phyloP scores from a whole-genome alignment of 1,140 invertebrate genomes.

The Trichonephila inaurata region DNA sequence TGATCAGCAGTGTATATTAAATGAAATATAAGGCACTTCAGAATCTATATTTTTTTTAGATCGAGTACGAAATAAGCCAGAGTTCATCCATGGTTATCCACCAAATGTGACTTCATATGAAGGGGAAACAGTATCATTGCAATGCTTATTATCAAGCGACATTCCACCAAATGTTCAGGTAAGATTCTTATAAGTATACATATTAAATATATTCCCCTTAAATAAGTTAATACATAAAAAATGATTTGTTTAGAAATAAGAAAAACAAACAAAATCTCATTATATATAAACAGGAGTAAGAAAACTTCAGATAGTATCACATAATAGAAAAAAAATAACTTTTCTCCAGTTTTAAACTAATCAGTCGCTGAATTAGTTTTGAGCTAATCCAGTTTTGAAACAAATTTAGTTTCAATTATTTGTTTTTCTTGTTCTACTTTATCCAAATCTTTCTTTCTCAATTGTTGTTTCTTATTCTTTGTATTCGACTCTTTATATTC shows the following conservation, averaged over 20 bases:
- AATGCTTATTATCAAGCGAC: constrained; percentile 68
- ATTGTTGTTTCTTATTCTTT: not conserved
- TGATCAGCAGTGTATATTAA: not conserved
- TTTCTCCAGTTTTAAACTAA: too few species aligned
- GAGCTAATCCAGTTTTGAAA: too few species aligned
- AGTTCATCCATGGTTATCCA: constrained; percentile 61
- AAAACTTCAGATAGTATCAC: too few species aligned
- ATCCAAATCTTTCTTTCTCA: not conserved
- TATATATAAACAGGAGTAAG: too few species aligned
- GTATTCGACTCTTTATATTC: not conserved
- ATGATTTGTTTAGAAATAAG: too few species aligned
- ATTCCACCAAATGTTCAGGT: constrained; percentile 73
- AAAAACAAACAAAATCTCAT: too few species aligned
- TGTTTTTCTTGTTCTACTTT: not conserved
- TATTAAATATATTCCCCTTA: too few species aligned
- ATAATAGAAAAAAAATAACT: too few species aligned
- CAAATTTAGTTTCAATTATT: not conserved
- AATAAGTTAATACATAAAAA: too few species aligned
- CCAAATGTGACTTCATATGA: constrained; percentile 55
- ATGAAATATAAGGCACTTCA: too few species aligned
- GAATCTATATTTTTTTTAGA: constrained; percentile 45
- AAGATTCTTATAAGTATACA: not conserved
- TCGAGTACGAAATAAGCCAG: constrained; percentile 71
- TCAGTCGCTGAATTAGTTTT: too few species aligned
- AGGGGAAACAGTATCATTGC: constrained; percentile 51